Conservation (phyloP, 2,888 invertebrate species). For the Blastobasis lacticolella region DNA sequence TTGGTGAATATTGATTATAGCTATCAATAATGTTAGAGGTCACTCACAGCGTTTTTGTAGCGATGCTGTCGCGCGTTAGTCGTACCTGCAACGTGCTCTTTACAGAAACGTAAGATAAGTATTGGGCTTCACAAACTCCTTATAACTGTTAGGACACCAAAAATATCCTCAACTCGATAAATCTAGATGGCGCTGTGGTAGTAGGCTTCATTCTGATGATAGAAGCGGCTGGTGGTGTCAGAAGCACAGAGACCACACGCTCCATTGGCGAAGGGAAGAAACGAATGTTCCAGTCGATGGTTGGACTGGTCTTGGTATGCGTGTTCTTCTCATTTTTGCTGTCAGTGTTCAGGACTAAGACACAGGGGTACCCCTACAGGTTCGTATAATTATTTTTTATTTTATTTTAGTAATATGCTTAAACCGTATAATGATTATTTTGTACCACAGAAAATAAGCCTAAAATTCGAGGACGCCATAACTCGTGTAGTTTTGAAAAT, state of each 20-base stretch:
- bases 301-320: constrained; percentile 90
- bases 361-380: background rate
- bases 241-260: constrained; percentile 21
- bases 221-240: constrained; percentile 81
- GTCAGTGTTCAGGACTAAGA: background rate
- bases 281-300: constrained; percentile 87
- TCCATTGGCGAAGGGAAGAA: constrained; percentile 80
- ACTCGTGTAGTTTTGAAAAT: no score
- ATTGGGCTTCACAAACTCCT: no score
- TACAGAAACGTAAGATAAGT: no score
- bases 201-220: constrained; percentile 96
- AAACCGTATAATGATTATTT: background rate
- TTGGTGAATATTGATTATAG: no score
- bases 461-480: no score
- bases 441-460: no score
- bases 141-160: no score
- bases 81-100: no score
- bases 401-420: no score
- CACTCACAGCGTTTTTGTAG: no score
- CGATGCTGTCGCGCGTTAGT: no score
- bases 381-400: background rate
- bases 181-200: constrained; percentile 92
- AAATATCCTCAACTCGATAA: constrained; percentile 21
- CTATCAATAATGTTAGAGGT: no score
- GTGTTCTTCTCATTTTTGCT: constrained; percentile 95